A percentile compares a stretch with the other conserved stretches of the same genome.
These are phyloP conservation scores for Raillietiella orientalis DNA, from an alignment of 2,888 invertebrate genomes.

Conservation along the genomic window DNA sequence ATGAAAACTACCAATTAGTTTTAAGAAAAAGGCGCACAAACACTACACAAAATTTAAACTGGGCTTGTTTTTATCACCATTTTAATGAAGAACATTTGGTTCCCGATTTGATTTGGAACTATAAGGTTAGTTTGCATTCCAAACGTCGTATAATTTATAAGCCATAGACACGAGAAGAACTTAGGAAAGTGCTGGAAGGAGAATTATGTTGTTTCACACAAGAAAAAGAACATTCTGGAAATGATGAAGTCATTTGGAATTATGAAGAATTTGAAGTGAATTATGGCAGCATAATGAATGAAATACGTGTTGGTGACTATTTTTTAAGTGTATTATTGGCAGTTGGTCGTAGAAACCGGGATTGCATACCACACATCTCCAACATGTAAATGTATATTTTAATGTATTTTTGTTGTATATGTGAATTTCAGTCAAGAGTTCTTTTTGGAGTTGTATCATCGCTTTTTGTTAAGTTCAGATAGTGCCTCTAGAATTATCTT, in stretches of 20 bases:
- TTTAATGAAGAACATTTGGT: slow-evolving; percentile 75
- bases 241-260: slow-evolving; percentile 70
- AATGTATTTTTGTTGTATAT: no score
- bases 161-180: slow-evolving; percentile 59
- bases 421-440: slow-evolving; percentile 41
- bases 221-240: slow-evolving; percentile 41
- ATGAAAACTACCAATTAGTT: no score
- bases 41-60: no score
- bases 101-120: slow-evolving; percentile 96
- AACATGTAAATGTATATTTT: no score
- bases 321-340: slow-evolving; percentile 71
- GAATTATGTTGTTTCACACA: slow-evolving; percentile 64
- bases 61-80: slow-evolving; percentile 78
- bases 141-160: slow-evolving; percentile 1
- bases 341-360: no score
- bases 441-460: slow-evolving; percentile 93
- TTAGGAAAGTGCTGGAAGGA: slow-evolving; percentile 63
- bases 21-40: no score
- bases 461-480: slow-evolving; percentile 65
- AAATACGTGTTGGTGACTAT: slow-evolving; percentile 94
- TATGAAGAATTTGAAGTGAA: slow-evolving; percentile 83
- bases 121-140: slow-evolving; percentile 26
- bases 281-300: slow-evolving; percentile 75
- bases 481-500: slow-evolving; percentile 91
- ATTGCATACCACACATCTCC: no score